Conservation (phyloP, 35 echinoderm and acorn worm species). For the Lytechinus variegatus region DNA sequence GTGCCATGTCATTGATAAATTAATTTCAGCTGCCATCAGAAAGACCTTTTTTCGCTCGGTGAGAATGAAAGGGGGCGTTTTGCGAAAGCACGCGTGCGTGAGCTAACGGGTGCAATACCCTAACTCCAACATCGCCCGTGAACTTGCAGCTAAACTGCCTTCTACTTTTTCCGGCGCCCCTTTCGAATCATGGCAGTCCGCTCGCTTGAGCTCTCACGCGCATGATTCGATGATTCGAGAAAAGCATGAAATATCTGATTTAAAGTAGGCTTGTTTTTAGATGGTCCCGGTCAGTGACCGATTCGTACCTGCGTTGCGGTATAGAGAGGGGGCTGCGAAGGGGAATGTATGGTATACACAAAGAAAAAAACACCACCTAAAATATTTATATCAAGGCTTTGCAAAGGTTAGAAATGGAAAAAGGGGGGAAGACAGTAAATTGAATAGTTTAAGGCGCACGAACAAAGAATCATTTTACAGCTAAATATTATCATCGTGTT, state of each 20-base stretch:
- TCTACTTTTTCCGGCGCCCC: background rate
- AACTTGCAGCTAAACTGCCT: background rate
- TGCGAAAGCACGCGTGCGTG: background rate
- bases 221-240: slow-evolving; percentile 7
- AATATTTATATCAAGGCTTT: too few relatives aligned
- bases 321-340: background rate
- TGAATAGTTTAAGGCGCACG: background rate
- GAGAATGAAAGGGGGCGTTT: too few relatives aligned
- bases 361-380: too few relatives aligned
- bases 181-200: background rate
- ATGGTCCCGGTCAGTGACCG: background rate
- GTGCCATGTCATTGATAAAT: background rate
- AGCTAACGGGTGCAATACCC: background rate
- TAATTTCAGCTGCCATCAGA: background rate
- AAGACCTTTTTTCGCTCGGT: background rate
- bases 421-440: background rate
- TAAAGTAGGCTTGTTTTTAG: slow-evolving; percentile 2
- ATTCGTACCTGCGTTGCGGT: background rate
- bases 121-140: background rate
- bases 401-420: background rate
- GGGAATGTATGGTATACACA: background rate
- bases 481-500: too few relatives aligned
- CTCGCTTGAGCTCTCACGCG: background rate
- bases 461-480: background rate
- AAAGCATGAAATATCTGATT: slow-evolving; percentile 41